These are phyloP conservation scores for Rhinoderma darwinii DNA, from an alignment of 2,113 vertebrate genomes.

Conservation along the genomic window DNA sequence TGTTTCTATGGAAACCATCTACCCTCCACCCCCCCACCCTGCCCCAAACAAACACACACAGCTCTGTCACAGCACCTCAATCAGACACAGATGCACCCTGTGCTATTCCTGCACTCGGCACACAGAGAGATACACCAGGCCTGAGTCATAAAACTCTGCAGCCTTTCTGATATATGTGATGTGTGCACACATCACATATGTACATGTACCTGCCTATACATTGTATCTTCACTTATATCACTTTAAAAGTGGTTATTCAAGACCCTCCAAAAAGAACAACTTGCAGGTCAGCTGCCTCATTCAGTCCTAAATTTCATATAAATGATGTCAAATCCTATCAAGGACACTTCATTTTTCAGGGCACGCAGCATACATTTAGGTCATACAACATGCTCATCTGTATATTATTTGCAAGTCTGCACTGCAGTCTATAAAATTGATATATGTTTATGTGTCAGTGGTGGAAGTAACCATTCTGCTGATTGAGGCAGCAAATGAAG, in stretches of 20 bases:
- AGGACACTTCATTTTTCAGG: background rate
- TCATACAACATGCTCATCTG: slow-evolving; percentile 25
- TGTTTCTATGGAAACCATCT: slow-evolving; percentile 57
- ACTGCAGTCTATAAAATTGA: slow-evolving; percentile 45
- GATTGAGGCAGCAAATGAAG: slow-evolving; percentile 20
- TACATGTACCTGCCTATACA: background rate
- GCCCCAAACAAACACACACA: slow-evolving; percentile 59
- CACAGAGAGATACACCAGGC: slow-evolving; percentile 14
- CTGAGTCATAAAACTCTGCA: slow-evolving; percentile 1
- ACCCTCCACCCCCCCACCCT: slow-evolving; percentile 50
- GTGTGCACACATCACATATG: background rate
- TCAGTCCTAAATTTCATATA: background rate
- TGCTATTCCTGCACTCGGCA: slow-evolving; percentile 30
- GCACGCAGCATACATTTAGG: background rate
- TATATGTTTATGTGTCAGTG: slow-evolving; percentile 29
- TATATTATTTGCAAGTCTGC: slow-evolving; percentile 26
- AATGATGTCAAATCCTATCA: background rate
- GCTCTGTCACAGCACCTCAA: slow-evolving; percentile 56
- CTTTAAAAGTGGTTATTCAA: background rate
- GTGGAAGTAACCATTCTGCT: slow-evolving; percentile 38
- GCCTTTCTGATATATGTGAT: background rate
- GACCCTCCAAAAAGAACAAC: background rate
- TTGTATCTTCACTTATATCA: background rate
- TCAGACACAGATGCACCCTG: slow-evolving; percentile 57
- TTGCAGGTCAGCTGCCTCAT: background rate